A percentile compares a stretch with the other conserved stretches of the same genome.
Evolutionary conservation across 2,797 vertebrate species (phyloP).

Genomic region (Distichodus sexfasciatus): DNA sequence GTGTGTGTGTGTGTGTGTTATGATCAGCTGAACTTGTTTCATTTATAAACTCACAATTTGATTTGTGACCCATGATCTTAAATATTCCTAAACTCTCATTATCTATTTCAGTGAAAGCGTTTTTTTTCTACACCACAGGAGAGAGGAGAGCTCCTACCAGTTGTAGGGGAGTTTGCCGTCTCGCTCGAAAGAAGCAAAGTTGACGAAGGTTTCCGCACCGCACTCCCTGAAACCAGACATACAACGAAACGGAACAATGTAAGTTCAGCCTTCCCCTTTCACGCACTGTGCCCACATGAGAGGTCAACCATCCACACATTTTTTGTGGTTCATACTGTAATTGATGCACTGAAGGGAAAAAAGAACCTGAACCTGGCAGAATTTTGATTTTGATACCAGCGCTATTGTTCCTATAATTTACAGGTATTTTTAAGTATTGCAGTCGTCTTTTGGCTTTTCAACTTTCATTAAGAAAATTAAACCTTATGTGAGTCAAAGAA

Average conservation of each 20-base stretch:
- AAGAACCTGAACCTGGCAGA: too few relatives aligned
- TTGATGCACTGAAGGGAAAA: too few relatives aligned
- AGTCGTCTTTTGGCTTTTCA: too few relatives aligned
- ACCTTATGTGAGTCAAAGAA: too few relatives aligned
- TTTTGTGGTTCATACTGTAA: too few relatives aligned
- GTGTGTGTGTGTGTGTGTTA: neutral
- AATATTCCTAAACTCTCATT: too few relatives aligned
- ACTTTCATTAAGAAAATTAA: too few relatives aligned
- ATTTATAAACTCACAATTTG: neutral
- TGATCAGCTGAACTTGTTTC: neutral
- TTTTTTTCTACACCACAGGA: neutral
- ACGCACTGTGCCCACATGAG: neutral
- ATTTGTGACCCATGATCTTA: too few relatives aligned
- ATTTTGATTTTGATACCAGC: too few relatives aligned
- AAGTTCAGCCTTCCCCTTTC: neutral
- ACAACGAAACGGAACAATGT: neutral
- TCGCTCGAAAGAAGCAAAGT: conserved; percentile 92
- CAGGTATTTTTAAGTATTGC: too few relatives aligned
- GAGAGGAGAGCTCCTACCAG: conserved; percentile 75
- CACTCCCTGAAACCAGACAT: conserved; percentile 79
- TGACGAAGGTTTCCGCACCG: conserved; percentile 92
- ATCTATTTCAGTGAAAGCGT: neutral
- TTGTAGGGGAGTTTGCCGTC: conserved; percentile 96
- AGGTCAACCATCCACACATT: too few relatives aligned
- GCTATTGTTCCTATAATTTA: too few relatives aligned